phyloP scores from a whole-genome alignment of 2,888 invertebrate species.

The Carterocephalus palaemon region DNA sequence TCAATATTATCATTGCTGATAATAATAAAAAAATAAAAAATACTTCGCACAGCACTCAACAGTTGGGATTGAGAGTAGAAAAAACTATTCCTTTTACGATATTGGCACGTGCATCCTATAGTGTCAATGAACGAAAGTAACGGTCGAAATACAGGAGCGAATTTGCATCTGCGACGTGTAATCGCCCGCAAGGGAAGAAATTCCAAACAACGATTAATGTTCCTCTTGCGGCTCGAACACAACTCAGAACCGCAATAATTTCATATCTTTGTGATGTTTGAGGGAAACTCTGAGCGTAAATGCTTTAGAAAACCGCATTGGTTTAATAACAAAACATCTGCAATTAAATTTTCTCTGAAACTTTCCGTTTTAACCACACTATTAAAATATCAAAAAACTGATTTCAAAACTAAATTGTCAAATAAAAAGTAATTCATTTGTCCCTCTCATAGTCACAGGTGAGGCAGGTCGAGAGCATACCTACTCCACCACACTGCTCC shows the following conservation, averaged over 20 bases:
- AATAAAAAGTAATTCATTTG: too few species aligned
- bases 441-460: too few species aligned
- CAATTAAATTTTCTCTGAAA: too few species aligned
- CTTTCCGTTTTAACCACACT: too few species aligned
- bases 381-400: too few species aligned
- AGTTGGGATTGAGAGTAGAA: too few species aligned
- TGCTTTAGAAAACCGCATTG: constrained; percentile 5
- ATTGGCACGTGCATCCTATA: constrained; percentile 30
- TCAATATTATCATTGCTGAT: too few species aligned
- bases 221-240: constrained; percentile 6
- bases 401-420: too few species aligned
- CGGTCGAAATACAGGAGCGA: constrained; percentile 11
- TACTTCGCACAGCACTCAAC: too few species aligned
- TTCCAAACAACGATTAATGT: constrained; percentile 20
- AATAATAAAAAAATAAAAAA: too few species aligned
- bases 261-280: constrained; percentile 15
- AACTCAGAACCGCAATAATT: constrained; percentile 19
- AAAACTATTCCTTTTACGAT: constrained; percentile 28
- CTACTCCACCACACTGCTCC: too few species aligned
- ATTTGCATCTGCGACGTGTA: constrained; percentile 13
- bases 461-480: too few species aligned
- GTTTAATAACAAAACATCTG: constrained; percentile 4
- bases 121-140: constrained; percentile 30
- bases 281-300: neutral
- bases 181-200: constrained; percentile 18